These are phyloP conservation scores for Siniperca undulata DNA, from an alignment of 2,797 vertebrate genomes.

Conservation along the genomic window DNA sequence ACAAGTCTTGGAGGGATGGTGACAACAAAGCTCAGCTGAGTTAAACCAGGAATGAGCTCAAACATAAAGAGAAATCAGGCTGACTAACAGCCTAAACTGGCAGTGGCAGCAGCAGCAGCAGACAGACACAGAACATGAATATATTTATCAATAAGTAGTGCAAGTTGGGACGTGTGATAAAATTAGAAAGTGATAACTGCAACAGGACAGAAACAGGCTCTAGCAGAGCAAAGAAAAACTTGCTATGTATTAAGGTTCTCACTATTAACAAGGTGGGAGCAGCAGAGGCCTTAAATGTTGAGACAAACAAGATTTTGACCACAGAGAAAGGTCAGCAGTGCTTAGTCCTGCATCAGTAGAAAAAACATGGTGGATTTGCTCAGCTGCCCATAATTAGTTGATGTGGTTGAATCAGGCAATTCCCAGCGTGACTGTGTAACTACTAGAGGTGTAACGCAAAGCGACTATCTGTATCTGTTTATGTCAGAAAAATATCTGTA, in stretches of 20 bases:
- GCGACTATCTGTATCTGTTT: not conserved
- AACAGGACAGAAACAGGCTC: conserved; percentile 17
- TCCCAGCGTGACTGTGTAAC: conserved; percentile 3
- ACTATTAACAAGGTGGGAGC: not conserved
- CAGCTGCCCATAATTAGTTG: not conserved
- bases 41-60: conserved; percentile 38
- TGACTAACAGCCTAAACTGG: conserved; percentile 46
- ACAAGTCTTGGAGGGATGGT: conserved; percentile 1
- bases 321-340: conserved; percentile 8
- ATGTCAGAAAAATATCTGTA: not conserved
- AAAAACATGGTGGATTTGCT: not conserved
- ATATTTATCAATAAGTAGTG: conserved; percentile 55
- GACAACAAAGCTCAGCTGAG: conserved; percentile 28
- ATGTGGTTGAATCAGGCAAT: conserved; percentile 7
- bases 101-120: conserved; percentile 42
- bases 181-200: conserved; percentile 43
- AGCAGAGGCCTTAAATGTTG: conserved; percentile 11
- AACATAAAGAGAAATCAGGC: conserved; percentile 36
- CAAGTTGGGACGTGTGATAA: conserved; percentile 28
- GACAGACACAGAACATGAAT: conserved; percentile 43
- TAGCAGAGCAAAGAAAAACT: not conserved
- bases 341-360: not conserved
- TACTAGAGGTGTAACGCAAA: not conserved
- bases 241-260: not conserved
- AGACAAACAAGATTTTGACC: conserved; percentile 20